Base-by-base conservation (phyloP, 2,113 vertebrate genomes). In the Electrona antarctica region DNA sequence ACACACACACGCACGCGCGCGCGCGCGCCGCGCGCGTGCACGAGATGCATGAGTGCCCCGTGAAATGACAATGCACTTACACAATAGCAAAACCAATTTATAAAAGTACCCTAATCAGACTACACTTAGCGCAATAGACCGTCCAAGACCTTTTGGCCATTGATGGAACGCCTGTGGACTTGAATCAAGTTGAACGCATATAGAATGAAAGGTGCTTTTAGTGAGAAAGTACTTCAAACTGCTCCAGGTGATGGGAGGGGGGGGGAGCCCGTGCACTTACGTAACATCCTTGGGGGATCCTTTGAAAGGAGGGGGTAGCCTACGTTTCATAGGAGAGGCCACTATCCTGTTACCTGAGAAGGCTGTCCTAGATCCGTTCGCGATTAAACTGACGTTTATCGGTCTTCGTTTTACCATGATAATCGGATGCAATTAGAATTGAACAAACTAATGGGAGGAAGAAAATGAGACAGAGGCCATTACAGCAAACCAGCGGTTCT, bases 251-350 rank as follows among this genome's bases (percentile, higher is more conserved):
- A 76, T 46, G 62, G 71, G 84, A 84, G 74, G 75, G 21, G 21
- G 21, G 84, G 85, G 74, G 75, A 82, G 75, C 74, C 85, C 78
- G n/a, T 69, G 70, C 11, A 77, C 50, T 76, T 74, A 83, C 4
- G 79, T 56, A 77, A 62, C 64, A 73, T 85, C 78, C 80, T 72
- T 52, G 58, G 80, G 33, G 69, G 80, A 85, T 84, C 73, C 70
- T 80, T 74, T 52, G 29, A 15, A 41, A 51, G 79, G 71, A 69
- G 60, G 67, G 67, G 12, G 69, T n/a, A n/a, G 21, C 21, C 21
- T n/a, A 28, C 28, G 15, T 11, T 21, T 21, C 2, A 21, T 5
- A 11, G 75, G 69, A 59, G 28, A 50, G 66, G 59, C 67, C 66
- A 50, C 52, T 3, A 21, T 10, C 48, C 21, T 51, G 48, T 21